Conservation (phyloP, 1,140 invertebrate species). For the Pararge aegeria region DNA sequence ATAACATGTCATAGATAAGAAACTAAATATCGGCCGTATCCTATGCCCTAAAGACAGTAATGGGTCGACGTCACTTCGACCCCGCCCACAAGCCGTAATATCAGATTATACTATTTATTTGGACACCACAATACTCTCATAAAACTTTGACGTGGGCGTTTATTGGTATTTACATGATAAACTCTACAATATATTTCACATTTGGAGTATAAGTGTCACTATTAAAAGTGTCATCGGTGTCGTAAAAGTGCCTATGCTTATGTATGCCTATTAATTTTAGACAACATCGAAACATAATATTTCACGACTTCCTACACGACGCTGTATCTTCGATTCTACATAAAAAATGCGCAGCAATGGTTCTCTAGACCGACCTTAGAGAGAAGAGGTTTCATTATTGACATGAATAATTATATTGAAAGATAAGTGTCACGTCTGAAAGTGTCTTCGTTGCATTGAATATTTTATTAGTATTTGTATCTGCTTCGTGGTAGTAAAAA, state of each 20-base stretch:
- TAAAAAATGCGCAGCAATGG: too few relatives aligned
- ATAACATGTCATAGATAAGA: constrained; percentile 8
- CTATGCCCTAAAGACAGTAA: constrained; percentile 22
- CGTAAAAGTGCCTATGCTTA: constrained; percentile 13
- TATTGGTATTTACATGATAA: constrained; percentile 43
- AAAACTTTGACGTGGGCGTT: constrained; percentile 46
- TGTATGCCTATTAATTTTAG: neutral
- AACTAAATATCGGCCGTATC: constrained; percentile 5
- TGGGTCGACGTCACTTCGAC: constrained; percentile 33
- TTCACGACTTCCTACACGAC: neutral
- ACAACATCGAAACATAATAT: neutral
- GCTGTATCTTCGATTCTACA: too few relatives aligned
- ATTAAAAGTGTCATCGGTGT: constrained; percentile 26
- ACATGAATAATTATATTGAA: too few relatives aligned
- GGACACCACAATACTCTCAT: constrained; percentile 46
- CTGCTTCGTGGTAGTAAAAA: constrained; percentile 24
- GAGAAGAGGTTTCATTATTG: too few relatives aligned
- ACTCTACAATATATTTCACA: constrained; percentile 23
- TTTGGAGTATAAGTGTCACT: constrained; percentile 19
- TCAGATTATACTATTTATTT: constrained; percentile 47
- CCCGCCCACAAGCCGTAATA: constrained; percentile 38
- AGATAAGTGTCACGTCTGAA: constrained; percentile 24
- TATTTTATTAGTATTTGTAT: too few relatives aligned
- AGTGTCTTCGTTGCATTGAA: constrained; percentile 22
- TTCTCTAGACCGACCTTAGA: too few relatives aligned